These are phyloP conservation scores for Dryococelus australis DNA, from an alignment of 2,888 invertebrate genomes.

Conservation along the genomic window DNA sequence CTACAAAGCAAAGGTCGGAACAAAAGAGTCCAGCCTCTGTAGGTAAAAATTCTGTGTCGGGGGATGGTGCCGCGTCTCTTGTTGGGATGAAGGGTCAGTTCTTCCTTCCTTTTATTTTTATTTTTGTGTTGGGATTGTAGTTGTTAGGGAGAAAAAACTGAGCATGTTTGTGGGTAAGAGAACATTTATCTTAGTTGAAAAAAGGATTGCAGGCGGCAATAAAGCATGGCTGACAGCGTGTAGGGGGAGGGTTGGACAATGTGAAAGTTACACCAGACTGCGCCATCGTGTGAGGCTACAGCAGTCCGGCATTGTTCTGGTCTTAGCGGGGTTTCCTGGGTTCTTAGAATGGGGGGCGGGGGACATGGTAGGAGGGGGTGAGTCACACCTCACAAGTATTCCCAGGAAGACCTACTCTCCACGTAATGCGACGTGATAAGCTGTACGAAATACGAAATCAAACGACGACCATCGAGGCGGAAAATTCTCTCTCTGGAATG, in stretches of 20 bases:
- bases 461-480: too few relatives aligned
- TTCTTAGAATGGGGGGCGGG: not conserved
- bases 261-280: not conserved
- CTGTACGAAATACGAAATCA: not conserved
- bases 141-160: not conserved
- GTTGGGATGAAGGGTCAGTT: slow-evolving; percentile 8
- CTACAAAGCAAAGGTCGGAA: not conserved
- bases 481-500: too few relatives aligned
- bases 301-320: not conserved
- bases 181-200: not conserved
- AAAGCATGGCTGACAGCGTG: not conserved
- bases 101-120: not conserved
- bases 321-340: not conserved
- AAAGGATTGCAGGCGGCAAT: not conserved
- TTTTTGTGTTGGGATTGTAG: too few relatives aligned
- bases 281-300: not conserved
- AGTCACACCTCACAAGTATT: too few relatives aligned
- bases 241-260: not conserved
- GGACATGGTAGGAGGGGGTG: too few relatives aligned
- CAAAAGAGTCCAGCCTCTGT: not conserved
- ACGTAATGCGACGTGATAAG: not conserved
- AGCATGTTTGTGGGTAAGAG: slow-evolving; percentile 16
- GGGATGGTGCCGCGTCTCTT: not conserved
- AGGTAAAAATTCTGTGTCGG: not conserved
- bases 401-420: not conserved